phyloP scores from a whole-genome alignment of 92 coral and sea anemone genomes.

The Zoanthus sociatus region DNA sequence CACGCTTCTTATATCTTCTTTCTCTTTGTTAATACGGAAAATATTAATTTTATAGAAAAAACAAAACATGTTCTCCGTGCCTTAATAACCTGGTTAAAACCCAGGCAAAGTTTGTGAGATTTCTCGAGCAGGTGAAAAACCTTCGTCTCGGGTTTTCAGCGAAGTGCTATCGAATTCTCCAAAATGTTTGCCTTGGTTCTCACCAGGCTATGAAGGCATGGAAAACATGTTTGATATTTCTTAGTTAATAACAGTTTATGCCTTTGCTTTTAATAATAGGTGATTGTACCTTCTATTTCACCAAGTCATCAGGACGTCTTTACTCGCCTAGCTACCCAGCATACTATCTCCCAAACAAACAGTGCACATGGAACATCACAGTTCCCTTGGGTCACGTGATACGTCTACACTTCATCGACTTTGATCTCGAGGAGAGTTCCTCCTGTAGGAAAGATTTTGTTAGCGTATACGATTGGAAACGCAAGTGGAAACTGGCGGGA shows the following conservation, averaged over 20 bases:
- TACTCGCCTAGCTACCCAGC: conserved; percentile 69
- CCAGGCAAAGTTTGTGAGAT: too few species aligned
- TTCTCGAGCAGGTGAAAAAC: too few species aligned
- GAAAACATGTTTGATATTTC: too few species aligned
- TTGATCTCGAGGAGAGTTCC: conserved; percentile 76
- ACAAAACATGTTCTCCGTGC: too few species aligned
- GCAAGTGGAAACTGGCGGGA: conserved; percentile 42
- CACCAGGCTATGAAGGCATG: too few species aligned
- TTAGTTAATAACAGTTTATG: neutral
- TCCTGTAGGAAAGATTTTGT: conserved; percentile 69
- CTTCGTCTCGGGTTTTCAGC: too few species aligned
- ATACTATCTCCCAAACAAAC: conserved; percentile 52
- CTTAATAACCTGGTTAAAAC: too few species aligned
- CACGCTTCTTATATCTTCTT: too few species aligned
- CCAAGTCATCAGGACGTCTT: conserved; percentile 49
- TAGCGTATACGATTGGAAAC: conserved; percentile 50
- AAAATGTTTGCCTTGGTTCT: too few species aligned
- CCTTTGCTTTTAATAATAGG: neutral
- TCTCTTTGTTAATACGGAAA: too few species aligned
- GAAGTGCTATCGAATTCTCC: too few species aligned
- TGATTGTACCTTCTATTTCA: conserved; percentile 53
- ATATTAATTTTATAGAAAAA: too few species aligned
- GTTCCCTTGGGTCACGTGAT: conserved; percentile 51
- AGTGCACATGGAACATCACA: conserved; percentile 69
- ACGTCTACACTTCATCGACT: conserved; percentile 67